Evolutionary conservation across 2,797 vertebrate species (phyloP), one percentile per base, ranked within the genome.

Genomic region (Lagocephalus sceleratus): DNA sequence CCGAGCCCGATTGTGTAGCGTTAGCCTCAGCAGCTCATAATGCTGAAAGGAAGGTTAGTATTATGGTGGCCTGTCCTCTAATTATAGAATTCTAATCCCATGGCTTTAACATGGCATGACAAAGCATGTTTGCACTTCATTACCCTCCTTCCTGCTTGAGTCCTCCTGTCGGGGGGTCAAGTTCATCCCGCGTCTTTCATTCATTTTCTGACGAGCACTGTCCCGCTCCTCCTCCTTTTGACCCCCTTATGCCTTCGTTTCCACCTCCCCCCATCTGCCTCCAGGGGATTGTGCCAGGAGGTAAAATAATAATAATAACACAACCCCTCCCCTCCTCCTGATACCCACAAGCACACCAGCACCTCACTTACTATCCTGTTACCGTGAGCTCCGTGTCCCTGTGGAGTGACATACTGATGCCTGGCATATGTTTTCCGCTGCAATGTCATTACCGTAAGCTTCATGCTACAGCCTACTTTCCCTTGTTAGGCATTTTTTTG

Each of bases 111-210:
- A 67, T 87, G 86, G 78, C 85, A 88, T 88, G 87, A 87, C 87
- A 85, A 89, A 87, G 85, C 87, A 86, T 88, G 87, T 87, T 89
- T 86, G 82, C 81, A 85, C 85, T 84, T 86, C 84, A 89, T 89
- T 86, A 81, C 79, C 60, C 68, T 78, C 73, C 82, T 81, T 82
- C 79, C 83, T 78, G 67, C 74, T 81, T 63, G 39, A 79, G 78
- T 84, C 77, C 77, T 82, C 60, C 55, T 78, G 81, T 77, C 62
- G 89, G 86, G 85, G 89, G 86, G 42, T 91, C 89, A 92, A 90
- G 89, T 91, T 89, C 86, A 84, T 60, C 63, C 65, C 64, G 49
- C 67, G 22, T 48, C 59, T 61, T 60, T 79, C 73, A 77, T 85
- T 87, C 82, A 85, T 82, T 79, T n/a, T 76, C 57, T 60, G 71